Evolutionary conservation across 2,797 vertebrate genomes (phyloP).

Genomic region (Poecilia gillii): DNA sequence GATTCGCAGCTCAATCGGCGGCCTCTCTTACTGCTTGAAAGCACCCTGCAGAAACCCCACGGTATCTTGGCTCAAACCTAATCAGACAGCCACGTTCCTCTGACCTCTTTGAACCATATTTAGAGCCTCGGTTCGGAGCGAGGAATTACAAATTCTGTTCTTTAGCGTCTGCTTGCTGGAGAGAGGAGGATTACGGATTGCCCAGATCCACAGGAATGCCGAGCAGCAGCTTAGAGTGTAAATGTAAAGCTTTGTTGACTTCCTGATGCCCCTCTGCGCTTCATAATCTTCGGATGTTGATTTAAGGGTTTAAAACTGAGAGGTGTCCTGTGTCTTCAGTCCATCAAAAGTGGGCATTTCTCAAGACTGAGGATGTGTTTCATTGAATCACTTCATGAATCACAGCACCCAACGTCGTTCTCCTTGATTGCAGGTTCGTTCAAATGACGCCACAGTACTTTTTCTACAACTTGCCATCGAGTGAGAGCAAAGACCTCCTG

Average conservation of each 20-base stretch:
- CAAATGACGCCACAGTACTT: constrained; percentile 90
- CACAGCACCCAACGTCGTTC: background rate
- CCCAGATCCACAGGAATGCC: constrained; percentile 57
- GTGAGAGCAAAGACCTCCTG: constrained; percentile 91
- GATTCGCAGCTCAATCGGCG: background rate
- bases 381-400: background rate
- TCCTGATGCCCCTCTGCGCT: constrained; percentile 39
- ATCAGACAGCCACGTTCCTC: constrained; percentile 51
- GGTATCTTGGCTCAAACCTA: constrained; percentile 24
- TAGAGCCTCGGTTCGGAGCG: constrained; percentile 42
- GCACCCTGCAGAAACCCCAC: constrained; percentile 4
- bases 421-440: constrained; percentile 78
- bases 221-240: constrained; percentile 50
- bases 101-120: constrained; percentile 30
- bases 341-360: background rate
- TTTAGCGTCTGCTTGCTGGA: constrained; percentile 56
- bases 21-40: constrained; percentile 2
- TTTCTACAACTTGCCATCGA: constrained; percentile 91
- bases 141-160: constrained; percentile 60
- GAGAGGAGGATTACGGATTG: constrained; percentile 70
- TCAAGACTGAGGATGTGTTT: constrained; percentile 9
- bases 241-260: constrained; percentile 43
- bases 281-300: constrained; percentile 11
- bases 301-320: constrained; percentile 22
- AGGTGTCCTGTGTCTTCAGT: background rate